Base-by-base conservation (phyloP, 2,797 vertebrate genomes). In the Eremophila alpestris region DNA sequence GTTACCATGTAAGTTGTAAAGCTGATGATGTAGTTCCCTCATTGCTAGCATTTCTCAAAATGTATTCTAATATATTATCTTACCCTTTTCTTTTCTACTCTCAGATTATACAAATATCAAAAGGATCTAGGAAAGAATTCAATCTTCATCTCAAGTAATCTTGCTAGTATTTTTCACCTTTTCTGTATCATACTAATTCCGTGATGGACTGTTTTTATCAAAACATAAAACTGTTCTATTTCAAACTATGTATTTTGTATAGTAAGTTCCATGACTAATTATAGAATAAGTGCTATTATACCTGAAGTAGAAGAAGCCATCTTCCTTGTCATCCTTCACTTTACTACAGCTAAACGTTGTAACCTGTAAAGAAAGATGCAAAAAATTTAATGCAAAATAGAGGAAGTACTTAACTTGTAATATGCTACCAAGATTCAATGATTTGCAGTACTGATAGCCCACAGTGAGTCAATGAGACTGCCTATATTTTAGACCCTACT, bases 251-350 rank as follows among this genome's bases (percentile, higher is more conserved):
- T 20, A 55, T 73, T 85, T 65, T 69, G n/a, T 32, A 67, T 6
- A 68, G 3, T 16, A 55, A 85, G 3, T 51, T 62, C 36, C 32
- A 65, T 6, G 22, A 54, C 15, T 51, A 90, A 77, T 26, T 55
- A 68, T 1, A 64, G 67, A 58, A 64, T 16, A 46, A 93, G 59
- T 38, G 68, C 27, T 85, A 34, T 40, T 84, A 74, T 98, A 99
- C 99, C 99, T 99, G 97, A 99, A 99, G 95, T 98, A 98, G 97
- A 99, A 99, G 90, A 98, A 97, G 94, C 97, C 97, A 2, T 98
- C 98, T 32, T 98, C 98, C 32, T 96, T 98, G 64, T 99, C 98
- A 79, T 97, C 97, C 92, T 98, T 98, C 63, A 98, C 98, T 97
- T 98, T 99, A 96, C 97, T 98, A 94, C 99, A 99, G 95, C 96